Evolutionary conservation across 1,140 invertebrate species (phyloP).

Genomic region (Trigoniulus corallinus): DNA sequence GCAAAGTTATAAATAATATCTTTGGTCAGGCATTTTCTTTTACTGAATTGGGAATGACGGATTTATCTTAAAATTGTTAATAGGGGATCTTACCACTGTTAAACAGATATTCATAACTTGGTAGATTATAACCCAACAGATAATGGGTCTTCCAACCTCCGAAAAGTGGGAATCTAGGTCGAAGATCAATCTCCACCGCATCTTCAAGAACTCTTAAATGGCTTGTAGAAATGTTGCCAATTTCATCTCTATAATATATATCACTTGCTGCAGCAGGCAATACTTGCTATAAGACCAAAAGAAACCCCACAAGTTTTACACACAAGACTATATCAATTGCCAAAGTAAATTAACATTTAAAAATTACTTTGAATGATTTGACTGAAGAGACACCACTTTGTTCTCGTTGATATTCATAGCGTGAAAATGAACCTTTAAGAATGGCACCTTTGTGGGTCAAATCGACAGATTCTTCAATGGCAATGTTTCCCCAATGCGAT

Average conservation of each 20-base stretch:
- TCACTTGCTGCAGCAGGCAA: constrained; percentile 78
- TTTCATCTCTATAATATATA: constrained; percentile 91
- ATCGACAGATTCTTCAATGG: constrained; percentile 86
- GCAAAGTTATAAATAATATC: background rate
- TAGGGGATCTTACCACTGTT: constrained; percentile 41
- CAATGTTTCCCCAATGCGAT: constrained; percentile 98
- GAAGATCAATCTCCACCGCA: constrained; percentile 82
- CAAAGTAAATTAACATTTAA: background rate
- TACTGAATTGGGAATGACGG: background rate
- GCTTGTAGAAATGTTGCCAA: constrained; percentile 98
- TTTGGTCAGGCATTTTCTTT: background rate
- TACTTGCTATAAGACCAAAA: constrained; percentile 41
- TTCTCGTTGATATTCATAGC: constrained; percentile 88
- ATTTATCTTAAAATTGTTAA: background rate
- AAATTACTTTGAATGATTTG: constrained; percentile 59
- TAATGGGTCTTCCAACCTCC: constrained; percentile 99
- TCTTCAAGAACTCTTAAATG: constrained; percentile 72
- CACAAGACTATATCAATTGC: constrained; percentile 8
- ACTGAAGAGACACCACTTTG: constrained; percentile 69
- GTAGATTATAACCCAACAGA: constrained; percentile 90
- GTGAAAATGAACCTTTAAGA: constrained; percentile 84
- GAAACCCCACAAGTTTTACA: background rate
- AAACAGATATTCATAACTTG: constrained; percentile 88
- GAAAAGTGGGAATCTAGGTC: constrained; percentile 92
- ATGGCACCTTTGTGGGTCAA: constrained; percentile 80